A percentile compares a stretch with the other conserved stretches of the same genome.
Conservation (phyloP, 2,797 vertebrate species). For the Brachyrhaphis roseni region DNA sequence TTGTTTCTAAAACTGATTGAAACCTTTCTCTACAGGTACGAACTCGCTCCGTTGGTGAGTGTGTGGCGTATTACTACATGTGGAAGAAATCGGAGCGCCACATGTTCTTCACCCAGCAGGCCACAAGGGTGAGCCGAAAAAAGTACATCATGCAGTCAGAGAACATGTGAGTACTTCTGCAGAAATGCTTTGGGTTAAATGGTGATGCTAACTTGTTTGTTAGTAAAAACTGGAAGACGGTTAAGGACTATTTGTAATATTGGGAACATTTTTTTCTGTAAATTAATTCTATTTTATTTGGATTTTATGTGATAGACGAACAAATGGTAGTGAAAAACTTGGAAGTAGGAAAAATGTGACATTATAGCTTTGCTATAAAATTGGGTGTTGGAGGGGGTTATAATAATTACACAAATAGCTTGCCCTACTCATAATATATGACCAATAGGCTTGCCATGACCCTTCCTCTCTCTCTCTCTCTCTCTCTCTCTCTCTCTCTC, state of each 20-base stretch:
- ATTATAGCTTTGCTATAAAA: neutral
- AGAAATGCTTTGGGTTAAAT: neutral
- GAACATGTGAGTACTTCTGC: conserved; percentile 81
- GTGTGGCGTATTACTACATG: conserved; percentile 96
- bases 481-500: too few relatives aligned
- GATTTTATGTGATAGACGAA: neutral
- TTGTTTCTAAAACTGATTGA: neutral
- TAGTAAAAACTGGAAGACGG: neutral
- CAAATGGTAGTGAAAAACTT: neutral
- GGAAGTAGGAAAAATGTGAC: neutral
- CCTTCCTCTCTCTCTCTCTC: too few relatives aligned
- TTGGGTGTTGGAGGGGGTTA: too few relatives aligned
- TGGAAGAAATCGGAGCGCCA: conserved; percentile 97
- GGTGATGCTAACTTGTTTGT: neutral
- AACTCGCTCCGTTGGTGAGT: conserved; percentile 94
- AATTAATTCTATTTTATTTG: neutral
- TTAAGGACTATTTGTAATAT: neutral
- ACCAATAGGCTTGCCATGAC: too few relatives aligned
- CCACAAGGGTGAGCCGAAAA: conserved; percentile 88
- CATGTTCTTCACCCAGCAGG: conserved; percentile 93
- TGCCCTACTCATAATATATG: too few relatives aligned
- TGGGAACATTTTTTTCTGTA: neutral
- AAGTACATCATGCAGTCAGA: conserved; percentile 88
- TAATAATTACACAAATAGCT: too few relatives aligned
- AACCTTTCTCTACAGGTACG: conserved; percentile 84